Evolutionary conservation across 2,797 vertebrate species (phyloP), one percentile per base, ranked within the genome.

Genomic region (Megaceryle alcyon): DNA sequence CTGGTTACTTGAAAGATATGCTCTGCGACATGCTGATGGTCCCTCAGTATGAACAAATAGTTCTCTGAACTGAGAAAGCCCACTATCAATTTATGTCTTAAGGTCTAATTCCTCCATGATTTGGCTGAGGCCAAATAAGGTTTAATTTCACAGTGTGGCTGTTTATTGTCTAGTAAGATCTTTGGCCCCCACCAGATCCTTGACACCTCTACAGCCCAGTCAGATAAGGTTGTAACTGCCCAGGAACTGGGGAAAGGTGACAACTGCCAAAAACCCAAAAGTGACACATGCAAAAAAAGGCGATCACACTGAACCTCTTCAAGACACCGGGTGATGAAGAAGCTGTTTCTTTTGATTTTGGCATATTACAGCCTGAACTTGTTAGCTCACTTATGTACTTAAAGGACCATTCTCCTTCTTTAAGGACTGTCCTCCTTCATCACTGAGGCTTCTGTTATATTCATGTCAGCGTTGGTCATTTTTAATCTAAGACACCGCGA

Each of bases 281-380:
- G 35, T 35, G 35, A 35, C 35, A 33, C 11, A 10, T 0, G 0
- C 18, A 82, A 59, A 51, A 61, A n/a, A 76, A 39, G 1, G 6
- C 12, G 29, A 48, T 46, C 18, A 2, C 12, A 8, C 3, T 7
- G 29, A 90, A 59, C 21, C 6, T 35, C 23, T 63, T 31, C 48
- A 44, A 61, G 31, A 49, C 7, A 26, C 9, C 54, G 57, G 14
- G 3, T 18, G 65, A 46, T 2, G 25, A 70, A 80, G 22, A 43
- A 79, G 19, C 21, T 23, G 18, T 22, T 60, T 63, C 43, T 77
- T 49, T 59, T 39, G 8, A 7, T 46, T 87, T 85, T 35, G 23
- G 26, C 13, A 12, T 46, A 20, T 31, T 48, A 16, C 3, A 91
- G 35, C 7, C 76, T 68, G 35, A 83, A 90, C 14, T 37, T 21